A percentile compares a stretch with the other conserved stretches of the same genome.
phyloP scores from a whole-genome alignment of 2,888 invertebrate genomes.

The Venusia cambrica region DNA sequence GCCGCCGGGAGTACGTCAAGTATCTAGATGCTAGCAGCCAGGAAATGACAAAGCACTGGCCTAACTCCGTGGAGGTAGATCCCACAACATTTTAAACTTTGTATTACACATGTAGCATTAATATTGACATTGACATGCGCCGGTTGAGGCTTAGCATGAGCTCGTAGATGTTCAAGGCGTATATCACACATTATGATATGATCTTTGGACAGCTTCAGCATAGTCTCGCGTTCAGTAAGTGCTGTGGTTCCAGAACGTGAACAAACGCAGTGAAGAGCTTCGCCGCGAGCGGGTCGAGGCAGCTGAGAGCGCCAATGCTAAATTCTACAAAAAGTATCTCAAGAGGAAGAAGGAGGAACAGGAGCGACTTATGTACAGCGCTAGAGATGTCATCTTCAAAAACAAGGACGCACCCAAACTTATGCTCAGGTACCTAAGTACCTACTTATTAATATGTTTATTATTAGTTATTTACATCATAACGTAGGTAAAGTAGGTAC shows the following conservation, averaged over 20 bases:
- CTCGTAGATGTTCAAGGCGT: too few relatives aligned
- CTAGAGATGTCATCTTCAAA: constrained; percentile 66
- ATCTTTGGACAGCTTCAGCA: too few relatives aligned
- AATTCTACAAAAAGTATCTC: constrained; percentile 64
- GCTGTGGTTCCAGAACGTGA: constrained; percentile 66
- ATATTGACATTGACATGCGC: too few relatives aligned
- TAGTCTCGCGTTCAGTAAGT: too few relatives aligned
- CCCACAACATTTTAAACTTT: too few relatives aligned
- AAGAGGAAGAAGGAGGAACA: constrained; percentile 52
- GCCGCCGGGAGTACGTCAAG: constrained; percentile 51
- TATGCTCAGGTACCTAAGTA: constrained; percentile 56
- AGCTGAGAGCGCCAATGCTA: constrained; percentile 58
- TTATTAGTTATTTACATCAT: too few relatives aligned
- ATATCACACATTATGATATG: too few relatives aligned
- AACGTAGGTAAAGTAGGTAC: too few relatives aligned
- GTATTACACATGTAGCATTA: too few relatives aligned
- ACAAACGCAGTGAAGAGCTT: constrained; percentile 66
- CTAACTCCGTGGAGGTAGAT: constrained; percentile 62
- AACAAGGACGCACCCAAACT: constrained; percentile 72
- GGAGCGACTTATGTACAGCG: constrained; percentile 58
- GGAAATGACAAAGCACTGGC: constrained; percentile 65
- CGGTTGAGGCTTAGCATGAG: too few relatives aligned
- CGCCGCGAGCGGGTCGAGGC: constrained; percentile 54
- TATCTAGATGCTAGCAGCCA: constrained; percentile 50
- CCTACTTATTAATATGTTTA: background rate